Evolutionary conservation across 2,797 vertebrate genomes (phyloP).

Genomic region (Ispidina picta): DNA sequence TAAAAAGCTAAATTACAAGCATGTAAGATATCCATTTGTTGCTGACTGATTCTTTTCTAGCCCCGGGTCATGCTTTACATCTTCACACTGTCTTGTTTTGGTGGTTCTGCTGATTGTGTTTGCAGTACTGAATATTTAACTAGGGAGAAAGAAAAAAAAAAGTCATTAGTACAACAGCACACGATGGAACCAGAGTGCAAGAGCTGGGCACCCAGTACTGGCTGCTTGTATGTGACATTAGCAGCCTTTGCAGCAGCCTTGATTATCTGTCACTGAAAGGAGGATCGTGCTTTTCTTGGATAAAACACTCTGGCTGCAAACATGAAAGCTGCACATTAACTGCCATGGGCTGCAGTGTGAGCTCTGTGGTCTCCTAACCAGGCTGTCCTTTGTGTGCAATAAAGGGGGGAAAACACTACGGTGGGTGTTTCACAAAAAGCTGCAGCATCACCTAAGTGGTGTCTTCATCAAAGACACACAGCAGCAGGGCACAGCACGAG

Average conservation of each 20-base stretch:
- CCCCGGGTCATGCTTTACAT: constrained; percentile 46
- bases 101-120: constrained; percentile 82
- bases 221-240: neutral
- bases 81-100: constrained; percentile 55
- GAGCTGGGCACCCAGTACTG: neutral
- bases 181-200: neutral
- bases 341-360: neutral
- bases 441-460: neutral
- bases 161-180: neutral
- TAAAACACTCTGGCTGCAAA: neutral
- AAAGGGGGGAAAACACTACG: neutral
- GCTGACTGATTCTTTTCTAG: constrained; percentile 1
- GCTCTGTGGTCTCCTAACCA: neutral
- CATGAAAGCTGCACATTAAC: neutral
- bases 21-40: neutral
- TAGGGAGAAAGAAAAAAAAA: constrained; percentile 53
- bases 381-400: neutral
- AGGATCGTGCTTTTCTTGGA: neutral
- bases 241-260: neutral
- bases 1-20: constrained; percentile 63
- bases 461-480: neutral
- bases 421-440: neutral
- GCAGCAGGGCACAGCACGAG: neutral
- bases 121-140: constrained; percentile 88
- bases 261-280: neutral